Base-by-base conservation (phyloP, 2,797 vertebrate species). In the Gadopsis marmoratus region DNA sequence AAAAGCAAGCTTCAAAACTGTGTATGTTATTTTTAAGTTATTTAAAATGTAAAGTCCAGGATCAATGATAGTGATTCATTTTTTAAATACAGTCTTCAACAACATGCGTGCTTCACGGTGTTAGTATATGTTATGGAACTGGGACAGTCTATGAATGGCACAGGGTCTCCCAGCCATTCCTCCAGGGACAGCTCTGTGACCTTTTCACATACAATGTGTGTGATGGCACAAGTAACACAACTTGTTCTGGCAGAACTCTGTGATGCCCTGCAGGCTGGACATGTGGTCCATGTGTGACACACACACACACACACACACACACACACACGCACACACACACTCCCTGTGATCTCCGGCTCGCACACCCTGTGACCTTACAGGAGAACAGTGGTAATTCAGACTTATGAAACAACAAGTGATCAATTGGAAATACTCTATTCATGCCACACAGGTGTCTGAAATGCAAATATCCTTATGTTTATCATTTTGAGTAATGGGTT, bases 181-280 rank as follows among this genome's bases (percentile, higher is more conserved):
- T 84, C 80, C 90, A 89, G 93, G 89, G 92, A 81, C 71, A 59
- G 59, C 60, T 31, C 55, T 3, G 75, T 92, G 87, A 92, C 86
- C 91, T 94, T 93, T 93, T 89, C 88, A 90, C 86, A 63, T 79
- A 56, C 61, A 33, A 79, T 86, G 90, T 85, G 87, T 86, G 79
- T 83, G 76, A 80, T 84, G 71, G 69, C 85, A 88, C 85, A 76
- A 91, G 79, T 75, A 89, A 92, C 79, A 83, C 85, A 79, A 90
- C 79, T 88, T 83, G 88, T 85, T 91, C 86, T 85, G 83, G 86
- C 88, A 91, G 88, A 86, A 81, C 79, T 91, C 82, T 88, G 89
- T 67, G 86, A 89, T 81, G 82, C 75, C 87, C 83, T 81, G 67
- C 55, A 79, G 89, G 81, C 87, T 80, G 84, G 85, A 86, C 82